Conservation (phyloP, 2,113 vertebrate species). For the Probosciger aterrimus region DNA sequence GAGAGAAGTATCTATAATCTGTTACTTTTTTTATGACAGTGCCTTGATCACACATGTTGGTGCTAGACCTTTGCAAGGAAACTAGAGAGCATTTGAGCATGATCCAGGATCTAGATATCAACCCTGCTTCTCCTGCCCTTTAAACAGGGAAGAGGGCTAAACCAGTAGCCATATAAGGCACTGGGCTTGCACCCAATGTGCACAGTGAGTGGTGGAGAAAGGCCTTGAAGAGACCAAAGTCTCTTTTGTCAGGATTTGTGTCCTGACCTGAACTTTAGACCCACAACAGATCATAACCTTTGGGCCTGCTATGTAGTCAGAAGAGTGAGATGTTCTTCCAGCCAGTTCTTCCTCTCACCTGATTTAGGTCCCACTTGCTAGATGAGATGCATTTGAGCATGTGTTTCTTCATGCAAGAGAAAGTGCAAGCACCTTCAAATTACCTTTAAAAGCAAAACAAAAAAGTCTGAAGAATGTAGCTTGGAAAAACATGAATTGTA, state of each 20-base stretch:
- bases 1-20: background rate
- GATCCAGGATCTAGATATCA: background rate
- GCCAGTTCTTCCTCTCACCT: background rate
- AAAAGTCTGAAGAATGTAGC: background rate
- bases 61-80: background rate
- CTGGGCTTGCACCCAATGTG: slow-evolving; percentile 20
- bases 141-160: background rate
- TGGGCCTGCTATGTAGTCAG: background rate
- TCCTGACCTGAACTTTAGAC: slow-evolving; percentile 7
- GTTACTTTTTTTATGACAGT: background rate
- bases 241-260: background rate
- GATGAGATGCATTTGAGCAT: background rate
- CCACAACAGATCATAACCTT: background rate
- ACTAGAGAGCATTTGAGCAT: background rate
- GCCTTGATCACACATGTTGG: background rate
- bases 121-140: background rate
- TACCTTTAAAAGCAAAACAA: background rate
- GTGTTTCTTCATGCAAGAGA: background rate
- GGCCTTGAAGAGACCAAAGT: background rate
- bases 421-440: background rate
- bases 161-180: background rate
- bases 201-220: background rate
- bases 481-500: background rate
- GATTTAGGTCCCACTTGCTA: background rate
- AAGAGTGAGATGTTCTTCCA: background rate